Base-by-base conservation (phyloP, 92 coral and sea anemone species). In the Epizoanthus fatuus region DNA sequence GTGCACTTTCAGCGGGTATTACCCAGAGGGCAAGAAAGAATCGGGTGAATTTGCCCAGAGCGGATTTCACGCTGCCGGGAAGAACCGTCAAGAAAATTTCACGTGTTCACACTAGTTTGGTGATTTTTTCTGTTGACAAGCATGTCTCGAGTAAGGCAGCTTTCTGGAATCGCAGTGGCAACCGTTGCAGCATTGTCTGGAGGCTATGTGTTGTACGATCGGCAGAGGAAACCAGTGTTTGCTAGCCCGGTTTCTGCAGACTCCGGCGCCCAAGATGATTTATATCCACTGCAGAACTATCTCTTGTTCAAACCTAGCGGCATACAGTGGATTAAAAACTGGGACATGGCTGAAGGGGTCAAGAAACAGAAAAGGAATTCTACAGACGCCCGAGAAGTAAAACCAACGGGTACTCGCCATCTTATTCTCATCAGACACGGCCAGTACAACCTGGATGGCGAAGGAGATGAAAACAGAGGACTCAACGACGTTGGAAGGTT, bases 401-500 rank as follows among this genome's bases (percentile, higher is more conserved):
- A 93, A 63, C 98, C 99, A 3, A 97, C 94, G 12, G 98, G 92
- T n/a, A 88, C 81, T n/a, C 87, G 99, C 39, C 97, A 95, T 76
- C 84, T 97, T 20, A 72, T 97, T 70, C 90, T 97, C 62, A 81
- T 97, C 7, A 83, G 99, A 78, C 99, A 97, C 79, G 99, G 97
- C 0, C 98, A 97, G 40, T 97, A 97, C 82, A 74, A 77, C 7
- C 93, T 88, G 9, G 86, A 81, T 9, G 98, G 91, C 0, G 90
- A 90, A 14, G 85, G 94, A 4, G 94, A 81, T 37, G 91, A 90
- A 29, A 86, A 93, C 51, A 83, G 87, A 62, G 64, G 90, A n/a
- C 87, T 97, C 49, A 97, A 98, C 1, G 91, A 93, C 5, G 83
- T 86, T 29, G 99, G 99, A 89, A 97, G 98, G 99, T 97, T 84